Evolutionary conservation across 2,888 invertebrate genomes (phyloP).

Genomic region (Andrena camellia): DNA sequence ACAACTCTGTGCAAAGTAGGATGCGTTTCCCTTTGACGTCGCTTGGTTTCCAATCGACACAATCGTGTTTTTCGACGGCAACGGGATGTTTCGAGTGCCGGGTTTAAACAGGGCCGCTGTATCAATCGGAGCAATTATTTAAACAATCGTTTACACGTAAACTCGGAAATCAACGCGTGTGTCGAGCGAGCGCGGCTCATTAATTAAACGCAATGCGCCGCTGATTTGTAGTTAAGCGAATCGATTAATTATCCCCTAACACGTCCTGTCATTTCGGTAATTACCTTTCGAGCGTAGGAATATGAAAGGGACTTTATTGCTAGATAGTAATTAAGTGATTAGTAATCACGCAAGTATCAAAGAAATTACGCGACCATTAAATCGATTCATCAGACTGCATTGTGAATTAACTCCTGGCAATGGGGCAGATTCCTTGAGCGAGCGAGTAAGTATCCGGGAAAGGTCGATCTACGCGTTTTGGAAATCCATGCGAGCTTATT

Average conservation of each 20-base stretch:
- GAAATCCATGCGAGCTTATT: background rate
- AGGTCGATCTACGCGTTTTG: background rate
- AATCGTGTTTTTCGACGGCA: constrained; percentile 10
- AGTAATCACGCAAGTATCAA: background rate
- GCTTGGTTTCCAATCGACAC: background rate
- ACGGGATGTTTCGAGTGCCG: background rate
- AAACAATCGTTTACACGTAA: constrained; percentile 49
- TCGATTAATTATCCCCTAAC: constrained; percentile 52
- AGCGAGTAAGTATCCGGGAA: too few species aligned
- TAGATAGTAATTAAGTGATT: constrained; percentile 18
- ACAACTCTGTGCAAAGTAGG: background rate
- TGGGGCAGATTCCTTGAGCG: too few species aligned
- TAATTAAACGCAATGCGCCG: constrained; percentile 51
- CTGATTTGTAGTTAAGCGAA: constrained; percentile 56
- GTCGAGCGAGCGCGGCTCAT: constrained; percentile 27
- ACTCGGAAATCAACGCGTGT: constrained; percentile 37
- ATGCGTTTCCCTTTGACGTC: background rate
- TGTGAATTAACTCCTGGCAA: too few species aligned
- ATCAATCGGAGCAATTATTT: constrained; percentile 46
- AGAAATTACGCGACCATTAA: constrained; percentile 9
- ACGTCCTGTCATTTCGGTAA: constrained; percentile 28
- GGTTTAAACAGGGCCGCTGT: constrained; percentile 20
- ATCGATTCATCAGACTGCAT: background rate
- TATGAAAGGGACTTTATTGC: constrained; percentile 26
- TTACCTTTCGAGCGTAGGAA: background rate